A percentile compares a stretch with the other conserved stretches of the same genome.
Conservation (phyloP, 2,888 invertebrate genomes). For the Drosophila neutralis region DNA sequence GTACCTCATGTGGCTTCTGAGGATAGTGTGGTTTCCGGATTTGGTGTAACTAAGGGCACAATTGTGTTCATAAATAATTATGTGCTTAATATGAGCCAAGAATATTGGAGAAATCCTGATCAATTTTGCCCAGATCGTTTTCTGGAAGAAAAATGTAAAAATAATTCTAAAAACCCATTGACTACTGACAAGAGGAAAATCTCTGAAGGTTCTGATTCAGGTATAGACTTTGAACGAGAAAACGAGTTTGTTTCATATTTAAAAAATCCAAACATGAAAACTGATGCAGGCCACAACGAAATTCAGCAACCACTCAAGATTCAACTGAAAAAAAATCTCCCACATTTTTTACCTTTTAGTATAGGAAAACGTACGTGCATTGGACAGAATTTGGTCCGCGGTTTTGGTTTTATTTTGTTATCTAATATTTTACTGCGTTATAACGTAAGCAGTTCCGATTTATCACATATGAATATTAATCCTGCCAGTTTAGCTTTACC, state of each 20-base stretch:
- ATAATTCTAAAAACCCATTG: slow-evolving; percentile 1
- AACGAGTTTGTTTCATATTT: background rate
- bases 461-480: slow-evolving; percentile 86
- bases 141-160: slow-evolving; percentile 84
- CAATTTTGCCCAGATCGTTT: slow-evolving; percentile 92
- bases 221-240: slow-evolving; percentile 86
- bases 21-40: slow-evolving; percentile 90
- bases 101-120: slow-evolving; percentile 90
- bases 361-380: slow-evolving; percentile 95
- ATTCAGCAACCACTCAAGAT: background rate
- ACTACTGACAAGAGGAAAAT: slow-evolving; percentile 71
- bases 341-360: slow-evolving; percentile 93
- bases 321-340: slow-evolving; percentile 86
- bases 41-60: slow-evolving; percentile 90
- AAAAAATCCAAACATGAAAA: background rate
- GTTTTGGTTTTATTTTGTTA: slow-evolving; percentile 90
- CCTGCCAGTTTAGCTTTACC: slow-evolving; percentile 91
- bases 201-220: slow-evolving; percentile 86
- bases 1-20: slow-evolving; percentile 95
- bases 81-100: slow-evolving; percentile 90
- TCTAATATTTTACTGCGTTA: slow-evolving; percentile 90
- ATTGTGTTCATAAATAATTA: slow-evolving; percentile 94
- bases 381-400: slow-evolving; percentile 91
- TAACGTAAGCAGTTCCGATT: slow-evolving; percentile 87
- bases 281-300: background rate